A percentile compares a stretch with the other conserved stretches of the same genome.
Evolutionary conservation across 2,888 invertebrate species (phyloP).

Genomic region (Machimus rusticus): DNA sequence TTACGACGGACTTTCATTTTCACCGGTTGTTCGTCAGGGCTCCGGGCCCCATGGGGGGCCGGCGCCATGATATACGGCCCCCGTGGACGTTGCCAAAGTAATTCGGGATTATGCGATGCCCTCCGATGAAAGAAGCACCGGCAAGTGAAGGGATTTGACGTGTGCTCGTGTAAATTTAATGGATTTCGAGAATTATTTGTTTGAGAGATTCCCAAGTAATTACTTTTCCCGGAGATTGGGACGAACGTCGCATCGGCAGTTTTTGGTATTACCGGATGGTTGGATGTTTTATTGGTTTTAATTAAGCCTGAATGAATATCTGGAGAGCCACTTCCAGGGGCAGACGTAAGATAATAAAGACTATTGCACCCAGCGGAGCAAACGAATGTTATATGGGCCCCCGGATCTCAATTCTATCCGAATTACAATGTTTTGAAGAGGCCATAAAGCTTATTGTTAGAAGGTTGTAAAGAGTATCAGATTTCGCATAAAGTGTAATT

Average conservation of each 20-base stretch:
- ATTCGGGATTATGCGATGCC: background rate
- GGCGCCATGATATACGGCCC: background rate
- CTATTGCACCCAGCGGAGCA: background rate
- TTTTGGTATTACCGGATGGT: background rate
- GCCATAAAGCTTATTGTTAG: background rate
- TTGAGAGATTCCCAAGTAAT: background rate
- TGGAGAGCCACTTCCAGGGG: background rate
- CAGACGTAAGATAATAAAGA: background rate
- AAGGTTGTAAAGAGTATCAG: background rate
- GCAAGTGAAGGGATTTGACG: background rate
- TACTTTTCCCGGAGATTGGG: background rate
- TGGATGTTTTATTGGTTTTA: background rate
- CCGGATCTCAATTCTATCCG: background rate
- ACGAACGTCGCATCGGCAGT: background rate
- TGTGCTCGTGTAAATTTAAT: background rate
- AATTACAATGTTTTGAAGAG: background rate
- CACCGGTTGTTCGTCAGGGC: slow-evolving; percentile 19
- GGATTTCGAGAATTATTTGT: background rate
- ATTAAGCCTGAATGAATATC: background rate
- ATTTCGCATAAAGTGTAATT: background rate
- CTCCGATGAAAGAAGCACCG: background rate
- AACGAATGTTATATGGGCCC: background rate
- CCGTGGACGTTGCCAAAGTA: background rate
- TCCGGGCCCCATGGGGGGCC: background rate
- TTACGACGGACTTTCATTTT: slow-evolving; percentile 34